A percentile compares a stretch with the other conserved stretches of the same genome.
Evolutionary conservation across 2,888 invertebrate species (phyloP).

Genomic region (Heliconius ethilla): DNA sequence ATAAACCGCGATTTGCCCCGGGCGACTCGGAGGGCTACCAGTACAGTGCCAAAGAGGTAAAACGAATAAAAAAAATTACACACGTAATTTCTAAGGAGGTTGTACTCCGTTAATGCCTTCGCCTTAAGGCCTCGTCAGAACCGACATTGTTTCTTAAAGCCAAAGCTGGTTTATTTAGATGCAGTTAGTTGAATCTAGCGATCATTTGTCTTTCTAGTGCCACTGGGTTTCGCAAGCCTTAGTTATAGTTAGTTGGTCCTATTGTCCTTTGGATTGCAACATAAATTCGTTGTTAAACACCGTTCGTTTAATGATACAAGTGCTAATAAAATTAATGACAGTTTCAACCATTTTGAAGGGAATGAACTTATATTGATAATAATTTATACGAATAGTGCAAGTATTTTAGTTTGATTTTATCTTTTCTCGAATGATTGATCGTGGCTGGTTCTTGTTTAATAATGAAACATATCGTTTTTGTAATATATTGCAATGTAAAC

Average conservation of each 20-base stretch:
- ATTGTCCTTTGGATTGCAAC: conserved; percentile 43
- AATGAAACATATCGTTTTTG: conserved; percentile 20
- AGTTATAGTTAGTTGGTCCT: conserved; percentile 39
- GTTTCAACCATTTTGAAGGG: conserved; percentile 22
- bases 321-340: conserved; percentile 37
- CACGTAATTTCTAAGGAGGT: conserved; percentile 80
- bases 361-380: conserved; percentile 33
- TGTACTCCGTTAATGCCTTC: conserved; percentile 81
- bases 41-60: conserved; percentile 58
- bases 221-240: conserved; percentile 47
- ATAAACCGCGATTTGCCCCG: conserved; percentile 80
- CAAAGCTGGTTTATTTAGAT: conserved; percentile 38
- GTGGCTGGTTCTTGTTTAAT: conserved; percentile 19
- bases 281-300: conserved; percentile 42
- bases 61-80: conserved; percentile 61
- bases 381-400: conserved; percentile 31
- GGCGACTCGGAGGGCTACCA: conserved; percentile 79
- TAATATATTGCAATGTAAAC: conserved; percentile 27
- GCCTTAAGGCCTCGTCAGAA: conserved; percentile 75
- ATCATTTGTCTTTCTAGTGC: conserved; percentile 48
- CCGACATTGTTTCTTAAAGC: conserved; percentile 79
- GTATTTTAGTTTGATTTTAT: conserved; percentile 25
- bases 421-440: conserved; percentile 19
- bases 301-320: conserved; percentile 32
- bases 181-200: conserved; percentile 46